Percentiles rank a stretch among this genome's conserved stretches.
phyloP scores from a whole-genome alignment of 2,797 vertebrate species.

The Labeo calbasu region DNA sequence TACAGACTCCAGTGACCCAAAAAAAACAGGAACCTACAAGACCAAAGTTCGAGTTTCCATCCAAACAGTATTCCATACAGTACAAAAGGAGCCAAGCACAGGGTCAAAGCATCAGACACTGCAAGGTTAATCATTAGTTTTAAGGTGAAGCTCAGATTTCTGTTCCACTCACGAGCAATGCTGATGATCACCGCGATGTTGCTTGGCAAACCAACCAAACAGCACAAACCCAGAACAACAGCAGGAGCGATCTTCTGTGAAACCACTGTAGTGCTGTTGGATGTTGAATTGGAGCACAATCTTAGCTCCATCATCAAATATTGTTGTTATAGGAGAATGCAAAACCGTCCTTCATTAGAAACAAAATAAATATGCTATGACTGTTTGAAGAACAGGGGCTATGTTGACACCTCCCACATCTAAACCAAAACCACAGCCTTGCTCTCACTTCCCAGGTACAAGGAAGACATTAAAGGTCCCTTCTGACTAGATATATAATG shows the following conservation, averaged over 20 bases:
- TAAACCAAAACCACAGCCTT: not conserved
- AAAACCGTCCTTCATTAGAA: not conserved
- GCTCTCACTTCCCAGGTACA: too few relatives aligned
- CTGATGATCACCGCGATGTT: conserved; percentile 51
- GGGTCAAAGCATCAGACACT: conserved; percentile 53
- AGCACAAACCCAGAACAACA: conserved; percentile 48
- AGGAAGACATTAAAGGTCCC: not conserved
- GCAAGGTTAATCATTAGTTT: conserved; percentile 59
- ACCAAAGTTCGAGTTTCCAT: conserved; percentile 34
- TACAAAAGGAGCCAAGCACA: conserved; percentile 45
- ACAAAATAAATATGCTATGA: not conserved
- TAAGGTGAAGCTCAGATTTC: conserved; percentile 48
- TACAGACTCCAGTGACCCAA: conserved; percentile 51
- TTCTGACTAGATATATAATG: too few relatives aligned
- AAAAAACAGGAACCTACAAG: conserved; percentile 47
- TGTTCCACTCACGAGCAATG: conserved; percentile 44
- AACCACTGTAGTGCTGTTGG: conserved; percentile 7
- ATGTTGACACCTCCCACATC: not conserved
- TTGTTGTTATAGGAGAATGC: too few relatives aligned
- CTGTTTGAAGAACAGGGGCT: not conserved
- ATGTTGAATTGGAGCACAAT: not conserved
- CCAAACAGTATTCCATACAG: conserved; percentile 39
- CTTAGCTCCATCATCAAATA: not conserved
- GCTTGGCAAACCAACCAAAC: conserved; percentile 57
- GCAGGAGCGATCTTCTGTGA: conserved; percentile 21